Evolutionary conservation across 1,140 invertebrate genomes (phyloP).

Genomic region (Drosophila busckii): DNA sequence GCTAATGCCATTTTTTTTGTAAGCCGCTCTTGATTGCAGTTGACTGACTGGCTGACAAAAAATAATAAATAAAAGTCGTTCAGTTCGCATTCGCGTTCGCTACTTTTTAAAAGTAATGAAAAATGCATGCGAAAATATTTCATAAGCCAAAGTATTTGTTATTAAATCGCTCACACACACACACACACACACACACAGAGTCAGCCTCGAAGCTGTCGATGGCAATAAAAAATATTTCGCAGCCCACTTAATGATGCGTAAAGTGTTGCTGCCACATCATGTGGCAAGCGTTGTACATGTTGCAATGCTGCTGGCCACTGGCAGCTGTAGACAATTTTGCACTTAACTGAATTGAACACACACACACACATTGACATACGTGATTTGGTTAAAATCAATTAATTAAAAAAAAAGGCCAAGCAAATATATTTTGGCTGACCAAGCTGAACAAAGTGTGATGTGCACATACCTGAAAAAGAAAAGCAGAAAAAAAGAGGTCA

Average conservation of each 20-base stretch:
- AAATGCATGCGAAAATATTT: background rate
- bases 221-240: conserved; percentile 42
- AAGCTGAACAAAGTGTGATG: background rate
- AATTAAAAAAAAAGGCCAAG: conserved; percentile 35
- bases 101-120: conserved; percentile 4
- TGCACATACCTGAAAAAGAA: conserved; percentile 49
- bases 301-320: background rate
- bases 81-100: too few species aligned
- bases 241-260: conserved; percentile 47
- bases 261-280: conserved; percentile 25
- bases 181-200: conserved; percentile 1
- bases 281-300: background rate
- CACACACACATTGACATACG: background rate
- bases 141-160: background rate
- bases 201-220: conserved; percentile 7
- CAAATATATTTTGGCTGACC: conserved; percentile 4
- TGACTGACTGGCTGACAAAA: too few species aligned
- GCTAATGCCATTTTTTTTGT: background rate
- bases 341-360: conserved; percentile 42
- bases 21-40: too few species aligned
- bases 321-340: conserved; percentile 58
- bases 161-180: conserved; percentile 1
- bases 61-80: too few species aligned
- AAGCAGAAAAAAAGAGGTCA: conserved; percentile 5
- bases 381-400: conserved; percentile 64